phyloP scores from a whole-genome alignment of 2,888 invertebrate species.

The Lampropteryx suffumata region DNA sequence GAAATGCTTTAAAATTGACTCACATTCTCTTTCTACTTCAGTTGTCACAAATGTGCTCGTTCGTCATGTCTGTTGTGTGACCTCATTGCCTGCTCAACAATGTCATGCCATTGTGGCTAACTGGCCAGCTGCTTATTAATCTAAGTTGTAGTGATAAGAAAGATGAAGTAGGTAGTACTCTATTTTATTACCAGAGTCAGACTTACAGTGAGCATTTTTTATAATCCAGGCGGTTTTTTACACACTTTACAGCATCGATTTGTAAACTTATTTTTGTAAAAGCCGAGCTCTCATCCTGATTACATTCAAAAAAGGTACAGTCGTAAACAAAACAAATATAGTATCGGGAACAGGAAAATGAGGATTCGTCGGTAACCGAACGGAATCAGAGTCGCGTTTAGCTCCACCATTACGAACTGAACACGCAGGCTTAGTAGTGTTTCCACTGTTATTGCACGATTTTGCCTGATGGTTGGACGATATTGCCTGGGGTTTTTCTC shows the following conservation, averaged over 20 bases:
- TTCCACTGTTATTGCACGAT: constrained; percentile 7
- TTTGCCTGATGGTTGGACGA: neutral
- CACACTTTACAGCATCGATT: constrained; percentile 6
- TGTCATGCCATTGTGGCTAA: too few species aligned
- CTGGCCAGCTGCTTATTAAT: too few species aligned
- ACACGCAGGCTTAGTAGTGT: constrained; percentile 47
- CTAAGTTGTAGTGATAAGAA: too few species aligned
- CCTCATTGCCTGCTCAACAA: too few species aligned
- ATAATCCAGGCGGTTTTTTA: neutral
- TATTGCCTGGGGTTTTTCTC: too few species aligned
- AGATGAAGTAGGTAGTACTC: too few species aligned
- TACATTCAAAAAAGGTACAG: constrained; percentile 37
- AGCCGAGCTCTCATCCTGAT: constrained; percentile 22
- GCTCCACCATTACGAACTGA: constrained; percentile 58
- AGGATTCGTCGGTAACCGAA: constrained; percentile 27
- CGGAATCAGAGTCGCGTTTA: constrained; percentile 38
- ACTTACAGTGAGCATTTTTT: too few species aligned
- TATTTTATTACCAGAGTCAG: too few species aligned
- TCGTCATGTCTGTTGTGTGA: too few species aligned
- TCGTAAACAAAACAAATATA: constrained; percentile 38
- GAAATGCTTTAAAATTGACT: too few species aligned
- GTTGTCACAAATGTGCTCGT: too few species aligned
- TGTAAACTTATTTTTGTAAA: constrained; percentile 16
- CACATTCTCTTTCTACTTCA: too few species aligned
- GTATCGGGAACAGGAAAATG: constrained; percentile 33